A percentile compares a stretch with the other conserved stretches of the same genome.
Conservation (phyloP, 1,140 invertebrate species). For the Achroia grisella region DNA sequence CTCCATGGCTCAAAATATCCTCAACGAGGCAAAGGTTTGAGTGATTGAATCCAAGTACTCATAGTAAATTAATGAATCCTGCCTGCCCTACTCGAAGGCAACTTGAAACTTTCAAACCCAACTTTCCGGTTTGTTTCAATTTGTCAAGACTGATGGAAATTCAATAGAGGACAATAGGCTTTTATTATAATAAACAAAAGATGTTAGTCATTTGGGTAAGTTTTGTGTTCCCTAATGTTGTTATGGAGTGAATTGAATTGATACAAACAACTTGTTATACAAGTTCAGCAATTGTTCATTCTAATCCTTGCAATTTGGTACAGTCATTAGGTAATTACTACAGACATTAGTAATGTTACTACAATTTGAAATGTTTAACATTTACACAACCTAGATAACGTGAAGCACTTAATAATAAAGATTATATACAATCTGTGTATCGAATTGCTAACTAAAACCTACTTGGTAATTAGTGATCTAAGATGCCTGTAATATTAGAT, state of each 20-base stretch:
- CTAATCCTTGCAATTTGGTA: too few species aligned
- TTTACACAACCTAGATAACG: too few species aligned
- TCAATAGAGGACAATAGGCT: constrained; percentile 49
- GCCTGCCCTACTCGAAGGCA: constrained; percentile 40
- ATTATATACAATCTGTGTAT: too few species aligned
- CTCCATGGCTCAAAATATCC: constrained; percentile 23
- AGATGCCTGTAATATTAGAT: too few species aligned
- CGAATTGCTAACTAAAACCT: too few species aligned
- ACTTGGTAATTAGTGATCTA: too few species aligned
- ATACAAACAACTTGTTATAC: constrained; percentile 8
- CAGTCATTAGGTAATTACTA: too few species aligned
- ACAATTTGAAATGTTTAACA: too few species aligned
- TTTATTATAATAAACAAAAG: constrained; percentile 37
- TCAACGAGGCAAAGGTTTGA: constrained; percentile 32
- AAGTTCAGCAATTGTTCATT: neutral
- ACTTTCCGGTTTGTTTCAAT: constrained; percentile 64
- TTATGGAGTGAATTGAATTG: constrained; percentile 7
- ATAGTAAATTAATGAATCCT: constrained; percentile 52
- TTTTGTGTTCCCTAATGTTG: constrained; percentile 1
- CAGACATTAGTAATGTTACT: too few species aligned
- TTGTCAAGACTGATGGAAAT: constrained; percentile 58
- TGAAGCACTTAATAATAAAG: too few species aligned
- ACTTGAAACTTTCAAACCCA: constrained; percentile 40
- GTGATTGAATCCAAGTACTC: constrained; percentile 57
- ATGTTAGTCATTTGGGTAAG: constrained; percentile 9